A percentile compares a stretch with the other conserved stretches of the same genome.
Conservation (phyloP, 1,140 invertebrate species). For the Drosophila rufa region DNA sequence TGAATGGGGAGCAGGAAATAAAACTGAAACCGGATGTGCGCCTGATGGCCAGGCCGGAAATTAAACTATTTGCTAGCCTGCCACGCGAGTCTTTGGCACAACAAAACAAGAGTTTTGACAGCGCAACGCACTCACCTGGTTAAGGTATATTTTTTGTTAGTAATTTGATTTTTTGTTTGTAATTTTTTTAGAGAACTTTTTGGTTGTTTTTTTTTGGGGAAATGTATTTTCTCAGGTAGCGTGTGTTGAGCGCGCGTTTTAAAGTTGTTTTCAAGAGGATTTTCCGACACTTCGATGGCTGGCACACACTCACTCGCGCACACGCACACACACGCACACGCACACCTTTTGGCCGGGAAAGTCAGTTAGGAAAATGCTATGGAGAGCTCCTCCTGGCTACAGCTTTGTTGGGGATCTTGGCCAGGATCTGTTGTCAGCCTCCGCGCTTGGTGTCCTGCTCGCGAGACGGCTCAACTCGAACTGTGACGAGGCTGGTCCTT, state of each 20-base stretch:
- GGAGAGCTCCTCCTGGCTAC: slow-evolving; percentile 14
- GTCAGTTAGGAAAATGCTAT: slow-evolving; percentile 37
- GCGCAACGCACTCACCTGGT: slow-evolving; percentile 16
- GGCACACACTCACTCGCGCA: slow-evolving; percentile 34
- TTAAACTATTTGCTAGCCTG: slow-evolving; percentile 80
- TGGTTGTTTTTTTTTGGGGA: not conserved
- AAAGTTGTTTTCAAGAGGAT: slow-evolving; percentile 14
- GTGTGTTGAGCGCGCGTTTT: slow-evolving; percentile 19
- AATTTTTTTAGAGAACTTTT: slow-evolving; percentile 1
- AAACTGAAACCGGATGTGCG: slow-evolving; percentile 80
- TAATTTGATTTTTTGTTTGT: not conserved
- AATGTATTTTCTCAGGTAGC: slow-evolving; percentile 33
- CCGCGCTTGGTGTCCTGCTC: slow-evolving; percentile 78
- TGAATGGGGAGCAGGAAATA: slow-evolving; percentile 59
- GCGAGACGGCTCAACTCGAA: slow-evolving; percentile 83
- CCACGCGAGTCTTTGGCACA: slow-evolving; percentile 22
- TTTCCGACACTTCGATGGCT: slow-evolving; percentile 28
- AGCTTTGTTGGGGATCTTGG: slow-evolving; percentile 12
- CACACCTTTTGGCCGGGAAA: slow-evolving; percentile 54
- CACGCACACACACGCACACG: slow-evolving; percentile 37
- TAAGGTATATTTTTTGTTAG: slow-evolving; percentile 1
- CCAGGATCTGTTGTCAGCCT: slow-evolving; percentile 54
- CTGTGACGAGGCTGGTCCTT: slow-evolving; percentile 64
- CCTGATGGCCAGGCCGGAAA: slow-evolving; percentile 70
- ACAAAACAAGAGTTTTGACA: slow-evolving; percentile 34